Conservation (phyloP, 2,888 invertebrate species). For the Cryptus viduatorius region DNA sequence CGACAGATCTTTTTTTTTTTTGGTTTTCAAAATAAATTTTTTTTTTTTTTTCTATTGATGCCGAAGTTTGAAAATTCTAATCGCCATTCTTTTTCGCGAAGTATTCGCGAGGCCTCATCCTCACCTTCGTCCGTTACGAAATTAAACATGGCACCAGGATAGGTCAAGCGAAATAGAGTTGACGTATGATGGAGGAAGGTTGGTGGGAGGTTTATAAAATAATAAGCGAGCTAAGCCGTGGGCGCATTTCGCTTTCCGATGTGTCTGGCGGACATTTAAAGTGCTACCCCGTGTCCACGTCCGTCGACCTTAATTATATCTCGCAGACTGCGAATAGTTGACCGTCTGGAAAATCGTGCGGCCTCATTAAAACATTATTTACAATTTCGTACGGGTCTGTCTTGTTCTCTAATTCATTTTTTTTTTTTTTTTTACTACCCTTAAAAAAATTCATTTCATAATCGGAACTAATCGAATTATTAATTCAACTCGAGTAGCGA, state of each 20-base stretch:
- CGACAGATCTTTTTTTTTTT: too few species aligned
- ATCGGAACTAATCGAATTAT: too few species aligned
- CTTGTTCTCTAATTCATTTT: constrained; percentile 32
- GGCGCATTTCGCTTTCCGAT: constrained; percentile 63
- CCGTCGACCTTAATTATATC: constrained; percentile 80
- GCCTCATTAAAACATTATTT: constrained; percentile 61
- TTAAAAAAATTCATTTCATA: neutral
- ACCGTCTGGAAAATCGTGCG: constrained; percentile 38
- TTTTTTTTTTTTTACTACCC: neutral
- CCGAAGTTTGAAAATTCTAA: neutral
- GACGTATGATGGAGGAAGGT: constrained; percentile 42
- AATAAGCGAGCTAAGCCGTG: constrained; percentile 75
- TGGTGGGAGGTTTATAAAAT: constrained; percentile 76
- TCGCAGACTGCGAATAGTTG: constrained; percentile 64
- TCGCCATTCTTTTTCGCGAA: neutral
- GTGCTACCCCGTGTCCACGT: constrained; percentile 82
- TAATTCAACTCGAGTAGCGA: neutral
- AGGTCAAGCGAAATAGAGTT: constrained; percentile 60
- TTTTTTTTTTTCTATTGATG: neutral
- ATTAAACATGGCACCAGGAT: constrained; percentile 32
- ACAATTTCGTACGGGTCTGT: constrained; percentile 53
- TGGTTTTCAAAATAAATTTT: neutral
- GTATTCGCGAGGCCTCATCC: neutral
- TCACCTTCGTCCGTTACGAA: constrained; percentile 39
- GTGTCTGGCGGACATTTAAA: constrained; percentile 81